Conservation (phyloP, 2,888 invertebrate genomes). For the Drosophila seclusa region DNA sequence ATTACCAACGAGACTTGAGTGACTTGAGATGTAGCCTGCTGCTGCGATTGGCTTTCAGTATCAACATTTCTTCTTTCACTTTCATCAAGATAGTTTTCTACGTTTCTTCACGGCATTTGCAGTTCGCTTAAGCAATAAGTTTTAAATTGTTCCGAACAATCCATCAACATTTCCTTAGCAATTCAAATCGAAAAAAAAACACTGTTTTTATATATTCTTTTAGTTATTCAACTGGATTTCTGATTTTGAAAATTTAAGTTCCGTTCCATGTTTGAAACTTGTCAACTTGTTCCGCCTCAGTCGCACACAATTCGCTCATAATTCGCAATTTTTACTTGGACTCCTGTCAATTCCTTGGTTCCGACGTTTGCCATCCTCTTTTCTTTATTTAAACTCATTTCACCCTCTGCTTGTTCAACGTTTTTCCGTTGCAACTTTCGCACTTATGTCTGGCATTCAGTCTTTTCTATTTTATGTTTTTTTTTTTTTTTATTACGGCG, state of each 20-base stretch:
- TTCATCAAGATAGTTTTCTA: neutral
- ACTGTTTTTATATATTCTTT: neutral
- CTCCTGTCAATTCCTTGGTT: constrained; percentile 27
- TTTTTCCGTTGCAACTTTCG: constrained; percentile 41
- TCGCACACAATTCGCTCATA: constrained; percentile 21
- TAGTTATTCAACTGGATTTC: neutral
- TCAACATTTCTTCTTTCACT: neutral
- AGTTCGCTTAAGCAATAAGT: neutral
- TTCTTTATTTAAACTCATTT: constrained; percentile 13
- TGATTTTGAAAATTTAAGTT: neutral
- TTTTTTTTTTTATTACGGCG: constrained; percentile 21
- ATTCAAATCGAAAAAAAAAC: neutral
- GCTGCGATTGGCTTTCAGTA: neutral
- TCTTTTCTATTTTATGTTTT: constrained; percentile 15
- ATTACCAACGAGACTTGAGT: neutral
- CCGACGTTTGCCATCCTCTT: constrained; percentile 2
- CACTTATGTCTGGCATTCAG: constrained; percentile 31
- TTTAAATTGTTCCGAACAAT: neutral
- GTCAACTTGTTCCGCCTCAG: neutral
- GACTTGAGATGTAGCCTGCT: neutral
- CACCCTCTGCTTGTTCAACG: constrained; percentile 3
- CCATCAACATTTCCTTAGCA: neutral
- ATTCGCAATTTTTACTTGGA: constrained; percentile 7
- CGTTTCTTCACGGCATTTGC: neutral
- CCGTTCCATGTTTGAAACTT: neutral